These are phyloP conservation scores for Buteo buteo DNA, from an alignment of 2,113 vertebrate species.

Conservation along the genomic window DNA sequence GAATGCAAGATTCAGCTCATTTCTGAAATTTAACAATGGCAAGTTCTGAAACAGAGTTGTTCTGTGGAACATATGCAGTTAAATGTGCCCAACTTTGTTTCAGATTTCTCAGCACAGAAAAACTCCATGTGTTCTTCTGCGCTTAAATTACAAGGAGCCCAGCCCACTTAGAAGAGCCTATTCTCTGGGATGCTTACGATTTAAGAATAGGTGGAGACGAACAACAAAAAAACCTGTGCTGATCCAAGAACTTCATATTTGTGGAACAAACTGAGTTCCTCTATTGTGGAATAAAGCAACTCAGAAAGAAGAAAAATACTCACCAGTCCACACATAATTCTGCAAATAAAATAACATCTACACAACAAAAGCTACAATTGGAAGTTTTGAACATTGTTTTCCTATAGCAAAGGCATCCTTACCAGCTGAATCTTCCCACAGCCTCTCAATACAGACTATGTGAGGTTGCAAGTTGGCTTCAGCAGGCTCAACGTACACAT, in stretches of 20 bases:
- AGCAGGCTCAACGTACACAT: slow-evolving; percentile 95
- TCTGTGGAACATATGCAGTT: not conserved
- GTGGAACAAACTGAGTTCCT: not conserved
- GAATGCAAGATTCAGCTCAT: not conserved
- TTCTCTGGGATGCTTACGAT: not conserved
- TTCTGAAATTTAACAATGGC: not conserved
- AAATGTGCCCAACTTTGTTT: not conserved
- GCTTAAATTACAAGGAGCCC: not conserved
- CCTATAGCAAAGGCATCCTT: slow-evolving; percentile 18
- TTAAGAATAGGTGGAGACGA: not conserved
- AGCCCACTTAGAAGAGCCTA: not conserved
- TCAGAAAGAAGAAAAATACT: not conserved
- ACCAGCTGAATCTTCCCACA: slow-evolving; percentile 97
- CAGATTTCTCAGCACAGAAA: not conserved
- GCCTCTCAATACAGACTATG: slow-evolving; percentile 96
- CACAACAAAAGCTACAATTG: not conserved
- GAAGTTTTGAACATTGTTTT: not conserved
- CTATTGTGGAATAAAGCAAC: not conserved
- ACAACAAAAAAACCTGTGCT: not conserved
- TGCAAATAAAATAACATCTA: not conserved
- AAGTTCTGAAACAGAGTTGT: not conserved
- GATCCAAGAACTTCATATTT: not conserved
- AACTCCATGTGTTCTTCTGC: not conserved
- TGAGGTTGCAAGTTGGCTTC: slow-evolving; percentile 92
- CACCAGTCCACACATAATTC: not conserved